These are phyloP conservation scores for Neoitamus cyanurus DNA, from an alignment of 2,888 invertebrate genomes.

Conservation along the genomic window DNA sequence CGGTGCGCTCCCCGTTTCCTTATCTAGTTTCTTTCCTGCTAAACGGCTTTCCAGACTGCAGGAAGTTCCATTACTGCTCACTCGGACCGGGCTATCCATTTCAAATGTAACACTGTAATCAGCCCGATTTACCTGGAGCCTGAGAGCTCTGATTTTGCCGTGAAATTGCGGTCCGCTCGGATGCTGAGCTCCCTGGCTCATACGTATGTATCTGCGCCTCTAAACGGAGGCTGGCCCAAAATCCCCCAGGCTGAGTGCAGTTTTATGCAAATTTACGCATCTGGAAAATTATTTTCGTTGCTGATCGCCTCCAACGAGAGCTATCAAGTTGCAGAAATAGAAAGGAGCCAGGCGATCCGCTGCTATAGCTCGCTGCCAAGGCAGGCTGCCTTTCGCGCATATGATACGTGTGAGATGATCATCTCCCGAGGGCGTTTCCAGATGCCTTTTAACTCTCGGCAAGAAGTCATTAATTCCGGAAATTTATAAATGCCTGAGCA, in stretches of 20 bases:
- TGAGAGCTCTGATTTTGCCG: slow-evolving; percentile 17
- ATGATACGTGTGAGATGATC: slow-evolving; percentile 42
- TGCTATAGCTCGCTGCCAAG: neutral
- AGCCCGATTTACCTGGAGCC: slow-evolving; percentile 2
- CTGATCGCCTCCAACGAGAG: slow-evolving; percentile 33
- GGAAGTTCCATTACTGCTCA: slow-evolving; percentile 14
- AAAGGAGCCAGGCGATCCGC: neutral
- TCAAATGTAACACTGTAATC: slow-evolving; percentile 36
- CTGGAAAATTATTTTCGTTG: slow-evolving; percentile 43
- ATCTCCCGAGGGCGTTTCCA: slow-evolving; percentile 26
- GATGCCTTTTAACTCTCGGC: slow-evolving; percentile 37
- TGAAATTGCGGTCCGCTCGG: slow-evolving; percentile 14
- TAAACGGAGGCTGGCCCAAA: slow-evolving; percentile 33
- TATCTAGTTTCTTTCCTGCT: neutral
- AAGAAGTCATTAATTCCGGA: slow-evolving; percentile 43
- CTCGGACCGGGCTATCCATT: slow-evolving; percentile 25
- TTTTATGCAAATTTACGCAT: slow-evolving; percentile 48
- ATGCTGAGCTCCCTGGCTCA: neutral
- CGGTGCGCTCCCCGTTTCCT: neutral
- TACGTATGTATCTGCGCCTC: neutral
- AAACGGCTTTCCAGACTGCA: neutral
- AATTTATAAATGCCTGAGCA: slow-evolving; percentile 41
- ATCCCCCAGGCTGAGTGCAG: slow-evolving; percentile 36
- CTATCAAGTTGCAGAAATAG: slow-evolving; percentile 33
- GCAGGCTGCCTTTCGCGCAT: neutral